Conservation (phyloP, 2,797 vertebrate genomes). For the Australoheros facetus region DNA sequence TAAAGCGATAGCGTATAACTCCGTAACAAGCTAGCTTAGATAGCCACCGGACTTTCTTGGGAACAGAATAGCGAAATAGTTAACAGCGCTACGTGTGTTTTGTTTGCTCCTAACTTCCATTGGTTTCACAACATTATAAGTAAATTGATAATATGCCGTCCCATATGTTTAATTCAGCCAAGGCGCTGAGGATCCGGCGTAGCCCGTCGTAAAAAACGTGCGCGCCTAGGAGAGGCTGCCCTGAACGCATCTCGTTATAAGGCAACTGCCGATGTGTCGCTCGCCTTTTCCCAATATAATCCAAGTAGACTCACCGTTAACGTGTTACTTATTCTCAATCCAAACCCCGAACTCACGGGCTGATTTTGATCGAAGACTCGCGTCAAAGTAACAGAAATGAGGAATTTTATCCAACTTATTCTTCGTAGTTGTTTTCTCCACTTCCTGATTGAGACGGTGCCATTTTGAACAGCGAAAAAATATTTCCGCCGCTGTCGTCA, state of each 20-base stretch:
- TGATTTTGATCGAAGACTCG: conserved; percentile 31
- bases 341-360: conserved; percentile 21
- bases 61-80: not conserved
- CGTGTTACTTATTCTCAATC: conserved; percentile 48
- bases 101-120: not conserved
- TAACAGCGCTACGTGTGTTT: not conserved
- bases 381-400: conserved; percentile 48
- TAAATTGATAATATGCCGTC: not conserved
- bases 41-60: not conserved
- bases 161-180: not conserved
- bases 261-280: conserved; percentile 71
- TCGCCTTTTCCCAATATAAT: conserved; percentile 48
- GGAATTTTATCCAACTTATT: conserved; percentile 78
- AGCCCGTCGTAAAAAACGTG: conserved; percentile 50
- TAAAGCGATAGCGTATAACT: not conserved
- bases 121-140: rapidly evolving
- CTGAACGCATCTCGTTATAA: conserved; percentile 58
- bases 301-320: conserved; percentile 62
- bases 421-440: conserved; percentile 74
- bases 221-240: conserved; percentile 71
- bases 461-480: conserved; percentile 83
- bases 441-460: conserved; percentile 82
- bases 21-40: conserved; percentile 6
- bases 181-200: conserved; percentile 34
- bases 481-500: conserved; percentile 81